Evolutionary conservation across 2,888 invertebrate genomes (phyloP), one percentile per base, ranked within the genome.

Genomic region (Diachrysia chrysitis): DNA sequence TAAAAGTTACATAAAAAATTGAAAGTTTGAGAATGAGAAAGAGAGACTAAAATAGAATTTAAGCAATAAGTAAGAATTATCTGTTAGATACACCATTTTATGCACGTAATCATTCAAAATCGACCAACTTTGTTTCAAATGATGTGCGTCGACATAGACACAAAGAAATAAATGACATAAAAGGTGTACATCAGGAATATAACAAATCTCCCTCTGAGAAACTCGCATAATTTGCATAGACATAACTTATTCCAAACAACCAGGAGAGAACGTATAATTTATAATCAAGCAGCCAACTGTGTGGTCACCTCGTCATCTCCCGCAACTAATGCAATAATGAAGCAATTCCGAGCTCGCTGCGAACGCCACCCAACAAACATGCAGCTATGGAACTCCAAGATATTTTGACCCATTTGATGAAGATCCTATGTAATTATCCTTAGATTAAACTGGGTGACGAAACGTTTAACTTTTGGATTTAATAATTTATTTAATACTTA

Each of bases 291-390:
- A 1, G 7, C 37, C 25, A 10, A 73, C 61, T 73, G 63, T 73
- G 55, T 75, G 78, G 74, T 59, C 21, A 73, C 65, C 67, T 79
- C 74, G 73, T 76, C 83, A 81, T 82, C 83, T 78, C 82, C 65
- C 73, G 81, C 83, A 83, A 79, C 89, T 92, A 92, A 93, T 89
- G 88, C 88, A 92, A 92, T 93, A 92, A 93, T 92, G 90, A 90
- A 92, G 89, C 90, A 92, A 93, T 93, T 86, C 84, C 84, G 74
- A 74, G 78, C 79, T 75, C 77, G 70, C 65, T 63, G 68, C 53
- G 59, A 65, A 63, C 66, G 56, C 75, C 73, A 74, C 71, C 76
- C 76, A 73, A 53, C 72, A 78, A 80, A 74, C 71, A 73, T 70
- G 63, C 70, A 65, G 63, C 68, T 59, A 61, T 53, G 51, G 23